Percentiles rank a stretch among this genome's conserved stretches.
phyloP scores from a whole-genome alignment of 1,140 invertebrate genomes.

The Caenorhabditis brenneri region DNA sequence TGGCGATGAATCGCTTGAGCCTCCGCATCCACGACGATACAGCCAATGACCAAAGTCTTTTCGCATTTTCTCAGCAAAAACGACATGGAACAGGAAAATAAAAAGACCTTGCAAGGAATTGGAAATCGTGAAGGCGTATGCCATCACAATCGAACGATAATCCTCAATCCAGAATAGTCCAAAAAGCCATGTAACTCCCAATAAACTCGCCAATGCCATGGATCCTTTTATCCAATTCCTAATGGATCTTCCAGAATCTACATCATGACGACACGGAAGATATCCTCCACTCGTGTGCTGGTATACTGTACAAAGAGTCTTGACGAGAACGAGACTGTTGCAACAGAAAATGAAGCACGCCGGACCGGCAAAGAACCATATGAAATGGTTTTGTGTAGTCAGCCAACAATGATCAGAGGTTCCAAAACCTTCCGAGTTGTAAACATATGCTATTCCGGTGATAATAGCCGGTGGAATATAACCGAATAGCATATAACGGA shows the following conservation, averaged over 20 bases:
- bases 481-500: slow-evolving; percentile 65
- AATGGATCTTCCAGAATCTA: slow-evolving; percentile 23
- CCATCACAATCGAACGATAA: slow-evolving; percentile 80
- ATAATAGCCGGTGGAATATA: slow-evolving; percentile 71
- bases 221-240: slow-evolving; percentile 81
- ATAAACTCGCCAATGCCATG: slow-evolving; percentile 81
- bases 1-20: neutral
- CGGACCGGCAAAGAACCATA: slow-evolving; percentile 85
- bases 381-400: slow-evolving; percentile 83
- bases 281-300: slow-evolving; percentile 70
- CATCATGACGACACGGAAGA: slow-evolving; percentile 53
- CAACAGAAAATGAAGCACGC: slow-evolving; percentile 82
- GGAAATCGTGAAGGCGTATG: slow-evolving; percentile 89
- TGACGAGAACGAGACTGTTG: slow-evolving; percentile 83
- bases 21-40: slow-evolving; percentile 36
- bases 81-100: slow-evolving; percentile 91
- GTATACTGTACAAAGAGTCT: slow-evolving; percentile 90
- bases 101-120: slow-evolving; percentile 91
- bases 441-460: slow-evolving; percentile 60
- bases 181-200: slow-evolving; percentile 87
- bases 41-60: slow-evolving; percentile 45
- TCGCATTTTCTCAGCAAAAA: slow-evolving; percentile 81
- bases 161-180: slow-evolving; percentile 84
- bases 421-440: slow-evolving; percentile 37
- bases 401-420: slow-evolving; percentile 71